Evolutionary conservation across 2,113 vertebrate species (phyloP).

Genomic region (Passer domesticus): DNA sequence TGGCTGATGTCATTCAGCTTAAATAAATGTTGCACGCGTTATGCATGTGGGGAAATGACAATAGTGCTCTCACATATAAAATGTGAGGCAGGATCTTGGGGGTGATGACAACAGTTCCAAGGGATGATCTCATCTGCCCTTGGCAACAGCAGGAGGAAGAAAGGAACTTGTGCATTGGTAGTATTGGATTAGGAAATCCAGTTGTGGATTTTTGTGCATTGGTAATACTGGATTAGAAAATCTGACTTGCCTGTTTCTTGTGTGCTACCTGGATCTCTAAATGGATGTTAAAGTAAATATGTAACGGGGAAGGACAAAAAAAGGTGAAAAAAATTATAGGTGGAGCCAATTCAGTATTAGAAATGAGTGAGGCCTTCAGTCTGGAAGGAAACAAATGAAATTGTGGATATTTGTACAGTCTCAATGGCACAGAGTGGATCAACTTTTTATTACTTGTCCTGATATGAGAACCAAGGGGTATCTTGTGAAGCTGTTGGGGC

Average conservation of each 20-base stretch:
- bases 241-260: neutral
- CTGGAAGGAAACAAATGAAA: neutral
- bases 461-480: neutral
- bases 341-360: neutral
- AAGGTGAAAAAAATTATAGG: fast-evolving
- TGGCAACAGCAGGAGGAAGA: neutral
- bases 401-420: neutral
- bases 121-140: neutral
- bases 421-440: neutral
- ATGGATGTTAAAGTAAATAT: neutral
- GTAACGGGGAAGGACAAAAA: neutral
- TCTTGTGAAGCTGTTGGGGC: neutral
- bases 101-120: neutral
- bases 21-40: neutral
- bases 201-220: neutral
- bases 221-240: neutral
- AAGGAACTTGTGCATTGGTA: neutral
- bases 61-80: neutral
- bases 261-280: neutral
- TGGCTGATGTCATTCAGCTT: neutral
- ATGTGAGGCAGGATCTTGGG: neutral
- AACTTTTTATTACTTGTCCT: neutral
- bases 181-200: neutral
- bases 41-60: neutral
- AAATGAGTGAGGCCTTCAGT: neutral